Base-by-base conservation (phyloP, 1,140 invertebrate species). In the Ylistrum balloti region DNA sequence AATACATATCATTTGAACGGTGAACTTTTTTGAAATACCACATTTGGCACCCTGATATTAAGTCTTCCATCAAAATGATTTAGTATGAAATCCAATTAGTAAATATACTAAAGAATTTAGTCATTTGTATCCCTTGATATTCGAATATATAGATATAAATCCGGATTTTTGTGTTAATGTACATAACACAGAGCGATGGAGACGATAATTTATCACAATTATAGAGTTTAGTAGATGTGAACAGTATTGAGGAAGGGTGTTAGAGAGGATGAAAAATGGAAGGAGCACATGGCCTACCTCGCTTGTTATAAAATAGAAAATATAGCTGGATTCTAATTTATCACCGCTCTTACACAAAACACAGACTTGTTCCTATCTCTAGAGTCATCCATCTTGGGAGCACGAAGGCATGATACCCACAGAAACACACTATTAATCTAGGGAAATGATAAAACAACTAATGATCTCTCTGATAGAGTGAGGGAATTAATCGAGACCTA, bases 181-280 rank as follows among this genome's bases (percentile, higher is more conserved):
- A 28, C 56, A n/a, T 17, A 74, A 74, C n/a, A n/a, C 22, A 28
- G 56, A n/a, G 56, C 56, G 17, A 74, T 7, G 56, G 22, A 74
- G 11, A 74, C 56, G n/a, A 74, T 74, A 74, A 74, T 74, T 74
- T 74, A 74, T 74, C 56, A 74, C 56, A 74, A 74, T 74, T 74
- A 74, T 74, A 74, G 56, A 28, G n/a, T 74, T 5, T 7, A 17
- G 22, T 22, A 74, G 56, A 28, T 28, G 20, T 74, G 56, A 17
- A 74, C 5, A n/a, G 56, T 17, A 28, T 74, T 74, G 56, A 28
- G n/a, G 56, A 28, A 74, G 56, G 22, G 22, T 28, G 56, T n/a
- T 5, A 74, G 56, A 28, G 11, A 74, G 56, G 56, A 74, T 74
- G 56, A 74, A n/a, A 74, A 74, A 74, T 74, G 22, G n/a, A n/a